phyloP scores from a whole-genome alignment of 2,113 vertebrate species.

The Apeltes quadracus region DNA sequence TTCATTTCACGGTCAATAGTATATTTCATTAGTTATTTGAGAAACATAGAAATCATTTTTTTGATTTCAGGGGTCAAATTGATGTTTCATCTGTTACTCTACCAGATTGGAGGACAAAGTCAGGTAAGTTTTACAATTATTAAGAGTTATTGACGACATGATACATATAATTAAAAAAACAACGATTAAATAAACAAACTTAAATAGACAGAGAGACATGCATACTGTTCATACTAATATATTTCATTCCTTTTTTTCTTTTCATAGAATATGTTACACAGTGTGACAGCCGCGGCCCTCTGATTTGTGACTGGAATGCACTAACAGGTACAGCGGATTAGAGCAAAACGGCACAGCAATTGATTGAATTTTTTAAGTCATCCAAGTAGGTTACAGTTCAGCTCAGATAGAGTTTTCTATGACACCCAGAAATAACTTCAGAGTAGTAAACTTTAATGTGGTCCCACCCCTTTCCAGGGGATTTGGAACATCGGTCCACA shows the following conservation, averaged over 20 bases:
- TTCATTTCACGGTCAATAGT: background rate
- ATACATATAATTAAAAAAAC: background rate
- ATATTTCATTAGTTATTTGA: background rate
- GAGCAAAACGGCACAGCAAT: background rate
- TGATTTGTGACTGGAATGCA: constrained; percentile 84
- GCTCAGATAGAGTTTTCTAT: constrained; percentile 6
- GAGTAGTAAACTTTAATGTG: constrained; percentile 20
- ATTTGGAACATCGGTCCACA: constrained; percentile 36
- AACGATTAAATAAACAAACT: background rate
- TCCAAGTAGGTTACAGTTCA: background rate
- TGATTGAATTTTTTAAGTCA: background rate
- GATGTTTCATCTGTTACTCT: constrained; percentile 59
- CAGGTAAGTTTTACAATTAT: constrained; percentile 57
- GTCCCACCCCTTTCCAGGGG: background rate
- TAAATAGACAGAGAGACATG: background rate
- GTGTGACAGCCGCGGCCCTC: constrained; percentile 77
- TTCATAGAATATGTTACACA: constrained; percentile 81
- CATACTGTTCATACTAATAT: background rate
- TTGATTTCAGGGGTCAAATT: constrained; percentile 58
- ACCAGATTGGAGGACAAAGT: constrained; percentile 65
- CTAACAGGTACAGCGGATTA: constrained; percentile 69
- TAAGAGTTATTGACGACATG: background rate
- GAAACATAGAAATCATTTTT: background rate
- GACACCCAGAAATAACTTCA: constrained; percentile 24
- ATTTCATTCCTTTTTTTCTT: background rate